Evolutionary conservation across 2,113 vertebrate genomes (phyloP), one percentile per base, ranked within the genome.

Genomic region (Chloroceryle aenea): DNA sequence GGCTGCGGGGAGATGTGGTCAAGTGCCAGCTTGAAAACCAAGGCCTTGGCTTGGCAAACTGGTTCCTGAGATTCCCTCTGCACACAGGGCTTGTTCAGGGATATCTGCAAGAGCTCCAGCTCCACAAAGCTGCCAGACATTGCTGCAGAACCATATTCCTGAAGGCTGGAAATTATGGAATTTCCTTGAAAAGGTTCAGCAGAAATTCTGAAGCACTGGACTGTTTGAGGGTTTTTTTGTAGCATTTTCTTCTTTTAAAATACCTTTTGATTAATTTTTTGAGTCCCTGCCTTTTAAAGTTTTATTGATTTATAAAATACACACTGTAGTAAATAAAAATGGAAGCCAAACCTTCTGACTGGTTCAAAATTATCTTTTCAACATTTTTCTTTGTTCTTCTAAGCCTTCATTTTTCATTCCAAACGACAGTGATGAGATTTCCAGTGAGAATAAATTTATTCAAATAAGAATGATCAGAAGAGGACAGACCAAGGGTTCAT

Each of bases 1-100:
- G 64, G 72, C 47, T 77, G 56, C 43, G 72, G 38, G 21, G 64
- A 90, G 59, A 68, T 83, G 58, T 90, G 56, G 79, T 63, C 73
- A 92, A 78, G 61, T 67, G 93, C n/a, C 76, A 72, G 56, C 73
- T 89, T 86, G 94, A 86, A 95, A 93, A 89, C 55, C 34, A 52
- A 92, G 61, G 47, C 15, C n/a, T 22, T n/a, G 64, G 50, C 62
- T 90, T 73, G 88, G 72, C 36, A 91, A 85, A 85, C 67, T 25
- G 20, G 75, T 84, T 47, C 18, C n/a, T 29, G 25, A 1, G 9
- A 77, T 62, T 85, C 55, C 63, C 42, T 86, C 32, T 75, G 72
- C 71, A 86, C 75, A 50, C 62, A 85, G 50, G 76, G 64, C 42
- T 83, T 92, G 64, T 48, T 67, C 83, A 95, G 78, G 20, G 30